Conservation (phyloP, 2,888 invertebrate genomes). For the Cylloceria caligata region DNA sequence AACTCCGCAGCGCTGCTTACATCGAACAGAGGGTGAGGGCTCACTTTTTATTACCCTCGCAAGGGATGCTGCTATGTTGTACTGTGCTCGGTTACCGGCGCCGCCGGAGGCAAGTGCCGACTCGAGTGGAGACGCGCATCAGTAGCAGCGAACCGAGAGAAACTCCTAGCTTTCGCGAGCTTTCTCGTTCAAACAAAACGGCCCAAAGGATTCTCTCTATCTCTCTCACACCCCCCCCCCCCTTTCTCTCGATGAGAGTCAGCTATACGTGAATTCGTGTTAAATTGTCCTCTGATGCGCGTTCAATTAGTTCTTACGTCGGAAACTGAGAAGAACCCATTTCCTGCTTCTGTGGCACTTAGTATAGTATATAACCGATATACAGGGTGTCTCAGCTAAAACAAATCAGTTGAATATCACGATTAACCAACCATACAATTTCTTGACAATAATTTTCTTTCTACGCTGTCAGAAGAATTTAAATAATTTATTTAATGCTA, state of each 20-base stretch:
- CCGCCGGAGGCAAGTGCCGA: conserved; percentile 44
- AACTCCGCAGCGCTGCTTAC: conserved; percentile 47
- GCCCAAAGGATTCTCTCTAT: conserved; percentile 25
- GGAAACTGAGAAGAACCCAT: conserved; percentile 61
- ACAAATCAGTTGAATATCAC: not conserved
- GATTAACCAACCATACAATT: not conserved
- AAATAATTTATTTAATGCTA: too few species aligned
- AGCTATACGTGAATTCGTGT: conserved; percentile 60
- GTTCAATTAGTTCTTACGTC: conserved; percentile 66
- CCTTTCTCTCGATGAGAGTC: conserved; percentile 29
- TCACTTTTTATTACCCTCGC: conserved; percentile 54
- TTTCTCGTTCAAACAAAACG: conserved; percentile 4
- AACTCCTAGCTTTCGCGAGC: conserved; percentile 21
- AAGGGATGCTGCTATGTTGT: conserved; percentile 26
- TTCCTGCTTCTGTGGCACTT: conserved; percentile 21
- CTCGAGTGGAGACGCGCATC: conserved; percentile 30
- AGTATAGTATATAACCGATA: not conserved
- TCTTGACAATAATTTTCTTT: too few species aligned
- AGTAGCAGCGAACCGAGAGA: conserved; percentile 58
- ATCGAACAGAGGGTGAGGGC: conserved; percentile 27
- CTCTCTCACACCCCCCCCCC: conserved; percentile 21
- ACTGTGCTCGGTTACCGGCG: conserved; percentile 31
- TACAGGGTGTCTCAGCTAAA: conserved; percentile 1
- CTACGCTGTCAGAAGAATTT: too few species aligned
- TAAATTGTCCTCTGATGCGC: conserved; percentile 69